A percentile compares a stretch with the other conserved stretches of the same genome.
Evolutionary conservation across 2,797 vertebrate species (phyloP).

Genomic region (Leptodactylus fallax): DNA sequence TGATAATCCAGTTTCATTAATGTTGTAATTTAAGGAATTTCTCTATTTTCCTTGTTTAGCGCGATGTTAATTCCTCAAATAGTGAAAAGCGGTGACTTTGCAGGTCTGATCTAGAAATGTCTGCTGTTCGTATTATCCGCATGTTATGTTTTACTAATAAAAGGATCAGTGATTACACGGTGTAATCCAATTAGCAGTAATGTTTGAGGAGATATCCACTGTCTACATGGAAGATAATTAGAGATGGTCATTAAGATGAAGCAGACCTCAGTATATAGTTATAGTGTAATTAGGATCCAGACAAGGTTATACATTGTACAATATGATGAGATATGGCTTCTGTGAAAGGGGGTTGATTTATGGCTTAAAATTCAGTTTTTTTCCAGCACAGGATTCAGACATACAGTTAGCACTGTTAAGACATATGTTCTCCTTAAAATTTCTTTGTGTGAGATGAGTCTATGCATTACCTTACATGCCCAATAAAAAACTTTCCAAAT

Average conservation of each 20-base stretch:
- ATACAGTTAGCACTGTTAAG: not conserved
- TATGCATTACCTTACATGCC: no score
- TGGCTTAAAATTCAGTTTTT: not conserved
- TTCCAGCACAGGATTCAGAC: not conserved
- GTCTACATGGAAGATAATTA: constrained; percentile 17
- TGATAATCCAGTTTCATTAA: no score
- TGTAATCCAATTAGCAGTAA: constrained; percentile 26
- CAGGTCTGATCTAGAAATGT: no score
- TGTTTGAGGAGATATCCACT: constrained; percentile 19
- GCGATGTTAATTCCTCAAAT: no score
- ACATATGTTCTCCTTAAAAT: no score
- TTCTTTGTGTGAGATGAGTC: no score
- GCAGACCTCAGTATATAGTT: not conserved
- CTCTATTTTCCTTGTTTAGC: no score
- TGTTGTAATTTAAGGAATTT: no score
- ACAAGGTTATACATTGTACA: not conserved
- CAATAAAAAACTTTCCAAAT: no score
- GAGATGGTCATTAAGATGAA: constrained; percentile 16
- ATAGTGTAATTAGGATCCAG: constrained; percentile 9
- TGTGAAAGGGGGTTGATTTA: not conserved
- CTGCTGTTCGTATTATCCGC: not conserved
- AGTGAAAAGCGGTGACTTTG: no score
- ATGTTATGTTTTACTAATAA: not conserved
- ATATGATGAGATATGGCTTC: not conserved
- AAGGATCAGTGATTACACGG: not conserved